Base-by-base conservation (phyloP, 2,797 vertebrate species). In the Cirrhinus molitorella region DNA sequence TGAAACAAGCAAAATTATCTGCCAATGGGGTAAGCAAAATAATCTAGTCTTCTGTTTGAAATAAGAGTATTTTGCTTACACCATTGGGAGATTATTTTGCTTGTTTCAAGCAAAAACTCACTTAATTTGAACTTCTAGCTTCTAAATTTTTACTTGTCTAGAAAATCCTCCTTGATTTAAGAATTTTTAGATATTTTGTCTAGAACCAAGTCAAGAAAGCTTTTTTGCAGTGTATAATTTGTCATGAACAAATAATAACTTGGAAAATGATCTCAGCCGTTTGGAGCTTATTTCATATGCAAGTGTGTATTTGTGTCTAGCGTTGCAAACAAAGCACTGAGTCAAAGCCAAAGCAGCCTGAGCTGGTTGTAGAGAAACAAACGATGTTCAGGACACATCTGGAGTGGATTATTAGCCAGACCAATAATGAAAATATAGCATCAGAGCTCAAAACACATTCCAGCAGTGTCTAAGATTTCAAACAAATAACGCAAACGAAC, bases 351-450 rank as follows among this genome's bases (percentile, higher is more conserved):
- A 59, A 59, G 21, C 55, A 57, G 53, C 1, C 53, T 3, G 53
- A 21, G 9, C 10, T 55, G 12, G 11, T 1, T 53, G 16, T 6
- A 53, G 17, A 53, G 19, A 53, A 19, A 7, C 55, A 57, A 23
- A 3, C 12, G 55, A 14, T 12, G 23, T 5, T 61, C 57, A 61
- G 57, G 57, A 49, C 43, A 49, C 77, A 49, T 47, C 77, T 51
- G 23, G 23, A 79, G 12, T 21, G 4, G 16, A 72, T 72, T 51
- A 28, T 68, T 43, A 55, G 16, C 40, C 19, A 68, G 6, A 17
- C 51, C 61, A 79, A 55, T 61, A 61, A 73, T n/a, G 11, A 47
- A 66, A 71, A 71, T 45, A 81, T 66, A 7, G 28, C 47, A 80
- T 19, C 43, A 73, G 17, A 37, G 6, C 16, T 37, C 25, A 5